A percentile compares a stretch with the other conserved stretches of the same genome.
These are phyloP conservation scores for Cephus nigrinus DNA, from an alignment of 2,888 invertebrate species.

Conservation along the genomic window DNA sequence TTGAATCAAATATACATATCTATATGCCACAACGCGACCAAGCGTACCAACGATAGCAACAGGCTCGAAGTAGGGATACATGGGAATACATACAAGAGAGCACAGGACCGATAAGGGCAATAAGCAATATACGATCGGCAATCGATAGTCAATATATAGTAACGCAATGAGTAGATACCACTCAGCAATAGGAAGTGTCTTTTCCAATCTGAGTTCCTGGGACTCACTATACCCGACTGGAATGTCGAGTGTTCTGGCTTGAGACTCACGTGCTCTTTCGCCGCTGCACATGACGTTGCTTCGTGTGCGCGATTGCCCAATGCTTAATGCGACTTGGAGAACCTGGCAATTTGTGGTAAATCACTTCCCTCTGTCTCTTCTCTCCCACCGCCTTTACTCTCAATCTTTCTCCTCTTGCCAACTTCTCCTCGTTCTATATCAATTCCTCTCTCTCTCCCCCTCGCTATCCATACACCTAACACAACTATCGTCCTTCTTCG, in stretches of 20 bases:
- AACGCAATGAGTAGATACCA: neutral
- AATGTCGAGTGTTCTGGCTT: constrained; percentile 28
- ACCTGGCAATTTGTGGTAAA: constrained; percentile 56
- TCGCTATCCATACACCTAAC: constrained; percentile 7
- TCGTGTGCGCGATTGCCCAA: constrained; percentile 53
- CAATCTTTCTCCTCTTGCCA: constrained; percentile 1
- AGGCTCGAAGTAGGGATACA: neutral
- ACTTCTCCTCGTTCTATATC: neutral
- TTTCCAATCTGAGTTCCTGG: neutral
- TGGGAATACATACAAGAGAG: neutral
- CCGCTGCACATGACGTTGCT: constrained; percentile 48
- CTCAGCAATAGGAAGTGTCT: neutral
- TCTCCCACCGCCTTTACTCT: constrained; percentile 11
- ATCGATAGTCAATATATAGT: neutral
- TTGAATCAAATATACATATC: no score
- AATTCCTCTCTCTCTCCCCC: constrained; percentile 11
- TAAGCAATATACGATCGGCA: neutral
- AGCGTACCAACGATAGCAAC: neutral
- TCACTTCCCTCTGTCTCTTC: constrained; percentile 42
- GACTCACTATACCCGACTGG: neutral
- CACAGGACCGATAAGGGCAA: neutral
- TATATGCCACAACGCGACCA: no score
- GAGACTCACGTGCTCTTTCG: constrained; percentile 51
- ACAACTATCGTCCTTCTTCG: constrained; percentile 6
- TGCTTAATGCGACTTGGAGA: constrained; percentile 50